Evolutionary conservation across 2,797 vertebrate genomes (phyloP).

Genomic region (Rhinichthys osculus): DNA sequence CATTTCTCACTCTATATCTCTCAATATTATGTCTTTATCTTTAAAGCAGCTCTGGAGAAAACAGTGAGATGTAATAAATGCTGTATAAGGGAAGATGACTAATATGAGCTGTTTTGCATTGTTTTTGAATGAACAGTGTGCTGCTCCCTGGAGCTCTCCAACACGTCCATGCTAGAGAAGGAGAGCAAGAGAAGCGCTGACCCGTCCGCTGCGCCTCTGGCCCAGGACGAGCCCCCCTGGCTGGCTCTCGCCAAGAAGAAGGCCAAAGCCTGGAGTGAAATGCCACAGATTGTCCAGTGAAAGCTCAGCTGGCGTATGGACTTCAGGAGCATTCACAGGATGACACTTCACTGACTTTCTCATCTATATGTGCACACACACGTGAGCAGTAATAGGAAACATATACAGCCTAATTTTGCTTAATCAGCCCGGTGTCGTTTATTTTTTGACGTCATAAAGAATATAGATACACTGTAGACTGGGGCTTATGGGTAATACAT

Average conservation of each 20-base stretch:
- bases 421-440: neutral
- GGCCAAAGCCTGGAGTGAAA: slow-evolving; percentile 93
- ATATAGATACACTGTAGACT: neutral
- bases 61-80: neutral
- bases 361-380: neutral
- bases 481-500: slow-evolving; percentile 8
- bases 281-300: slow-evolving; percentile 88
- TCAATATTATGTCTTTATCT: no score
- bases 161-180: slow-evolving; percentile 67
- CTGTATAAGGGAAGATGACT: neutral
- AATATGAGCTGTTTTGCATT: neutral
- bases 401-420: neutral
- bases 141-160: slow-evolving; percentile 69
- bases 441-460: slow-evolving; percentile 1
- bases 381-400: neutral
- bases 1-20: neutral
- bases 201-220: slow-evolving; percentile 65
- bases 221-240: slow-evolving; percentile 87
- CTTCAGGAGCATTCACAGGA: neutral
- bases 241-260: slow-evolving; percentile 95
- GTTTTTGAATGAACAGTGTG: slow-evolving; percentile 63
- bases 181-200: slow-evolving; percentile 68
- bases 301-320: neutral
- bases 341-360: neutral
- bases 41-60: neutral